Conservation (phyloP, 2,888 invertebrate species). For the Orchestes rusci region DNA sequence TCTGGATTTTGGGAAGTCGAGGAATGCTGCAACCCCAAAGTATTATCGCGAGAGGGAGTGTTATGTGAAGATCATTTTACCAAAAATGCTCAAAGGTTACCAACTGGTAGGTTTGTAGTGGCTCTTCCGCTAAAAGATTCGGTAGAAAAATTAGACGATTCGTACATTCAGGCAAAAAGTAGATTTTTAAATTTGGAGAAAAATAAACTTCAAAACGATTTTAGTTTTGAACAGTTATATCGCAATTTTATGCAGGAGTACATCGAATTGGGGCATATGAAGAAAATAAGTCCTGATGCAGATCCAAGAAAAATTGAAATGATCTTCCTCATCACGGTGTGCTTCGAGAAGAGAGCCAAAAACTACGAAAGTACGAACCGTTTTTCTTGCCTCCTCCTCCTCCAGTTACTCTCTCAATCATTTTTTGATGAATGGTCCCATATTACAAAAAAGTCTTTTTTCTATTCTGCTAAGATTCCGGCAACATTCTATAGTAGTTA, state of each 20-base stretch:
- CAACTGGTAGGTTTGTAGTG: not conserved
- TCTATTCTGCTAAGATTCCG: constrained; percentile 6
- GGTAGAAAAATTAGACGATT: not conserved
- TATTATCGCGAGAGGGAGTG: not conserved
- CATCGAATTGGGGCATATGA: not conserved
- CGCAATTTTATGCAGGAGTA: not conserved
- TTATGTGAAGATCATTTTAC: not conserved
- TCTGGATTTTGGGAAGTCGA: not conserved
- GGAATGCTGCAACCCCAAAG: not conserved
- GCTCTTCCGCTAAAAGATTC: not conserved
- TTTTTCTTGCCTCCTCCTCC: too few relatives aligned
- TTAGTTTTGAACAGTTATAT: too few relatives aligned
- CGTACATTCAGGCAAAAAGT: not conserved
- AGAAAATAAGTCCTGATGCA: not conserved
- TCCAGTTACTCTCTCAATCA: too few relatives aligned
- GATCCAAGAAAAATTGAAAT: not conserved
- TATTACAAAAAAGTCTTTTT: too few relatives aligned
- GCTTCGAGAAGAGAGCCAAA: too few relatives aligned
- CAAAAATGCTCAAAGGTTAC: not conserved
- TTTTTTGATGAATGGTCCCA: too few relatives aligned
- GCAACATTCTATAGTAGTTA: not conserved
- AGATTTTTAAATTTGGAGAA: not conserved
- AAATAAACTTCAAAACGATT: not conserved
- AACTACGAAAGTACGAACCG: too few relatives aligned
- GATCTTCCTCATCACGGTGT: not conserved